Base-by-base conservation (phyloP, 2,888 invertebrate genomes). In the Mimas tiliae region DNA sequence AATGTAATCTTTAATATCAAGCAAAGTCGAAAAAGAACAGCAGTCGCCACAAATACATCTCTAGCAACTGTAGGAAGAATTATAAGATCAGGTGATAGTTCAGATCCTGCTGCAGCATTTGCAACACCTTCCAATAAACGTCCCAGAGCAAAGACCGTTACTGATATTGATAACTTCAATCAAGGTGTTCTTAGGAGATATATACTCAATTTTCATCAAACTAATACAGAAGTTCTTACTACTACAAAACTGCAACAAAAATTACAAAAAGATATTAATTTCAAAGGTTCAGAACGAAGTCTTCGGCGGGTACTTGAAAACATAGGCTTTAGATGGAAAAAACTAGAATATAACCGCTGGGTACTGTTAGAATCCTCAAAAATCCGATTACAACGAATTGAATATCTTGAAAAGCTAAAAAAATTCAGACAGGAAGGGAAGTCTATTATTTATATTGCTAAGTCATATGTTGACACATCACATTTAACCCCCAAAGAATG, bases 151-250 rank as follows among this genome's bases (percentile, higher is more conserved):
- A 50, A 50, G n/a, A 14, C 50, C 6, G 19, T 50, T n/a, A 50
- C 50, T n/a, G 50, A 6, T 50, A 7, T 50, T 50, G 50, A 50
- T 50, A 34, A 12, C 12, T 45, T 62, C 50, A 16, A 50, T 48
- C 51, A 51, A 58, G 62, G 42, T 51, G 50, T 33, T 62, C n/a
- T 62, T 50, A 50, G 7, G n/a, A 50, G 50, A n/a, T 50, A 6
- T 50, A 50, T 16, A 50, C 50, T n/a, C 6, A 50, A 50, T 50
- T 50, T 50, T 50, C 50, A 50, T 50, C 8, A n/a, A 14, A 50
- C 50, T 16, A n/a, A 50, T n/a, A 50, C 14, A 50, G 50, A 50
- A 50, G 14, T 16, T n/a, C 50, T n/a, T 7, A 50, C 50, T 50
- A n/a, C n/a, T 16, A 7, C 14, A 50, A 50, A 50, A 50, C 16